Conservation (phyloP, 1,140 invertebrate genomes). For the Ceratina australensis region DNA sequence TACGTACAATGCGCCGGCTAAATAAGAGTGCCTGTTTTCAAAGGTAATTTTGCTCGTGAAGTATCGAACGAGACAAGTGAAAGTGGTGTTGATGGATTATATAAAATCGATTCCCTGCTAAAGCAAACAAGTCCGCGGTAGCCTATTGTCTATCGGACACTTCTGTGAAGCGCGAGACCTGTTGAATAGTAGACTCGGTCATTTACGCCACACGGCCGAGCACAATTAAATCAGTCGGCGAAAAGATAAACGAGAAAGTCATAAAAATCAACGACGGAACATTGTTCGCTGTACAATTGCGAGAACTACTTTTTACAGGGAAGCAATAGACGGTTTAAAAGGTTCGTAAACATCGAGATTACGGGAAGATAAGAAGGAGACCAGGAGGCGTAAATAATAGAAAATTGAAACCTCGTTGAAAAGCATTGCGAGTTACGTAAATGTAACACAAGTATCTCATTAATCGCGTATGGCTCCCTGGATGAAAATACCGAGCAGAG, state of each 20-base stretch:
- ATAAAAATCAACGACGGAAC: background rate
- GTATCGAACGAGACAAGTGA: background rate
- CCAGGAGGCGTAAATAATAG: no score
- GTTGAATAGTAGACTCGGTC: background rate
- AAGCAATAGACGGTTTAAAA: background rate
- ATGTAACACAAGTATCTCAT: slow-evolving; percentile 7
- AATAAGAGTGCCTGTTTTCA: no score
- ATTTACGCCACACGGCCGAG: background rate
- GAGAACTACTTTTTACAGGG: background rate
- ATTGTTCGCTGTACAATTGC: background rate
- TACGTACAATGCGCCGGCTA: no score
- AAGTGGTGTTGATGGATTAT: background rate
- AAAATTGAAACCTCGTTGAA: background rate
- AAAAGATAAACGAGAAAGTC: background rate
- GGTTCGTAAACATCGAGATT: background rate
- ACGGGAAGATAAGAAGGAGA: background rate
- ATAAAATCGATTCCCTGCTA: background rate
- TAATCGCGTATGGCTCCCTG: background rate
- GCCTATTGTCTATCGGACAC: background rate
- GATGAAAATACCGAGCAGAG: background rate
- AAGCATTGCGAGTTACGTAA: background rate
- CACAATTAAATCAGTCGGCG: background rate
- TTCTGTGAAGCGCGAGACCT: background rate
- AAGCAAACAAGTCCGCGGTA: background rate
- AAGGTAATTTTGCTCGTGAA: background rate